Evolutionary conservation across 2,888 invertebrate species (phyloP), one percentile per base, ranked within the genome.

Genomic region (Notodonta dromedarius): DNA sequence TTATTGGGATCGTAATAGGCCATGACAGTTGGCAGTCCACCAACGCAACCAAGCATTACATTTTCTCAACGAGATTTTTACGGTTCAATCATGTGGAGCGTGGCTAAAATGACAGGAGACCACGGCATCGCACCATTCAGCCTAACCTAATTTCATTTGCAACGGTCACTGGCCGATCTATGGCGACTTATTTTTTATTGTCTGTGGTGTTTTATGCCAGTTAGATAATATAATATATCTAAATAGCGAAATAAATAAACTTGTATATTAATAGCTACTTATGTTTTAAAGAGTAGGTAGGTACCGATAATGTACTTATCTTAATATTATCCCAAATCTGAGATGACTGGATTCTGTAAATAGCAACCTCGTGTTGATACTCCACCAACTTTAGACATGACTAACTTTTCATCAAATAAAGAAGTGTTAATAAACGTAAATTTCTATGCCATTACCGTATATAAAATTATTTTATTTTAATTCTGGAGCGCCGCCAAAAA

Each of bases 81-180:
- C 77, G 78, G 67, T 75, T 70, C 80, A 77, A 78, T 80, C 75
- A 76, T 67, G 68, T 69, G 64, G 57, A 9, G 60, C 67, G 69
- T 66, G 60, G 57, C 64, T 70, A 71, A 76, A 74, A 69, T 65
- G 67, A 65, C 69, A 69, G 67, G 69, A 67, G 69, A 73, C 60
- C 69, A 58, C 68, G 63, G 67, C 71, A 66, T 69, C 66, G 70
- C 70, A 61, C 67, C 73, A 79, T 77, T 77, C 76, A 78, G 73
- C 74, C 74, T n/a, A 79, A 79, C 78, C 77, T 75, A 76, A 77
- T 79, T 81, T 71, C 62, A 63, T 73, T 74, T 62, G 70, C 69
- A 67, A 72, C 73, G 73, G 76, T 74, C 69, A 64, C 66, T 66
- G 72, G 62, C 69, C 66, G 63, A 56, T 67, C 59, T 56, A 50